phyloP scores from a whole-genome alignment of 2,888 invertebrate genomes.

The Gerris lacustris region DNA sequence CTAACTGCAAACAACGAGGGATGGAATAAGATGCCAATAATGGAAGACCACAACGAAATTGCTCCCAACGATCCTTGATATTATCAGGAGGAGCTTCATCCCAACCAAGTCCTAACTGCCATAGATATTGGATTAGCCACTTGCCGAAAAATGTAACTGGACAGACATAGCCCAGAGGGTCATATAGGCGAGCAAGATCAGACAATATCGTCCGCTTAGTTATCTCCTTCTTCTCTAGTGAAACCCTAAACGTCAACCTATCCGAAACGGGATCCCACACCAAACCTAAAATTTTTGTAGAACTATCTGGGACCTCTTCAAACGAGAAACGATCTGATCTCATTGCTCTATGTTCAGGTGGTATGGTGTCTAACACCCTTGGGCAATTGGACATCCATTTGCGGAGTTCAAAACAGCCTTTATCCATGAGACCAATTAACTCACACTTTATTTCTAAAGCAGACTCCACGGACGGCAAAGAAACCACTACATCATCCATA shows the following conservation, averaged over 20 bases:
- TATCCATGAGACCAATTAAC: constrained; percentile 2
- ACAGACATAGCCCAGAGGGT: constrained; percentile 29
- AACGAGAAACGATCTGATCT: constrained; percentile 7
- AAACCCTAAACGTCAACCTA: constrained; percentile 16
- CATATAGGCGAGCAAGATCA: constrained; percentile 29
- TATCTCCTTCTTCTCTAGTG: background rate
- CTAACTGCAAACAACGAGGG: constrained; percentile 10
- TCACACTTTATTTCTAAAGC: constrained; percentile 11
- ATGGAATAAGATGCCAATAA: constrained; percentile 8
- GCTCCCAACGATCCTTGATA: background rate
- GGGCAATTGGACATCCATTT: constrained; percentile 18
- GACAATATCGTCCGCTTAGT: constrained; percentile 30
- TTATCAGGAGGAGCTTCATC: constrained; percentile 27
- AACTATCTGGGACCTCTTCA: constrained; percentile 15
- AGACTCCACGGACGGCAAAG: constrained; percentile 4
- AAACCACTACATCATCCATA: constrained; percentile 16
- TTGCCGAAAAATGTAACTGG: constrained; percentile 28
- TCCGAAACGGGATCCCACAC: constrained; percentile 18
- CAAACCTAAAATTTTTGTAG: constrained; percentile 19
- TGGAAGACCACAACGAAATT: background rate
- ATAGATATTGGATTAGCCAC: constrained; percentile 28
- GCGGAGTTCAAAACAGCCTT: constrained; percentile 18
- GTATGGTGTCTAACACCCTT: constrained; percentile 13
- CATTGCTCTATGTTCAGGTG: constrained; percentile 12
- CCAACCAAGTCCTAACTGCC: constrained; percentile 29